Conservation (phyloP, 1,140 invertebrate genomes). For the Trissolcus basalis region DNA sequence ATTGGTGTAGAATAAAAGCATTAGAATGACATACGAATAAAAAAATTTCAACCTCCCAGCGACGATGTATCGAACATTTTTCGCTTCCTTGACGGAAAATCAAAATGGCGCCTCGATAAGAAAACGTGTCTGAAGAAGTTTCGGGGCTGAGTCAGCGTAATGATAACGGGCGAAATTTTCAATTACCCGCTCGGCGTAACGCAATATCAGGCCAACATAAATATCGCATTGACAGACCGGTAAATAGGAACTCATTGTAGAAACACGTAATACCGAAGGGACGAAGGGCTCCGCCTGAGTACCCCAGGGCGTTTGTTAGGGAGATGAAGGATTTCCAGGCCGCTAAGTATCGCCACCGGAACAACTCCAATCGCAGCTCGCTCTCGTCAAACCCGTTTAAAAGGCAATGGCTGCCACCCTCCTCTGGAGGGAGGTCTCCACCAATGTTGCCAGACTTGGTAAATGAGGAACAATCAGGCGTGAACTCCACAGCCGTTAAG, state of each 20-base stretch:
- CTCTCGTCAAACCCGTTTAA: constrained; percentile 51
- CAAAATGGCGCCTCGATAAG: constrained; percentile 4
- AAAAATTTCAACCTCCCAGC: too few relatives aligned
- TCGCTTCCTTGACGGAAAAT: too few relatives aligned
- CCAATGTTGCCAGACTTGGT: constrained; percentile 48
- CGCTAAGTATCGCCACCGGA: constrained; percentile 59
- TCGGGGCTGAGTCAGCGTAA: constrained; percentile 60
- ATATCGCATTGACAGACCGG: constrained; percentile 72
- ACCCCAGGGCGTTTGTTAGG: constrained; percentile 62
- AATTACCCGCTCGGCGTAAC: constrained; percentile 71
- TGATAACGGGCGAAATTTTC: constrained; percentile 67
- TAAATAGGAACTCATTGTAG: constrained; percentile 74
- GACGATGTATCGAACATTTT: too few relatives aligned
- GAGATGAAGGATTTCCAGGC: constrained; percentile 56
- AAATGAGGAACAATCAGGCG: constrained; percentile 25
- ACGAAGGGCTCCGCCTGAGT: constrained; percentile 55
- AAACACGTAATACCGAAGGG: constrained; percentile 63
- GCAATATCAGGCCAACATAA: constrained; percentile 73
- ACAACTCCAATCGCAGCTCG: constrained; percentile 55
- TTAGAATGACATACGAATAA: too few relatives aligned
- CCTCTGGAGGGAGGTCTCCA: constrained; percentile 34
- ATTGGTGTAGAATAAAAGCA: too few relatives aligned
- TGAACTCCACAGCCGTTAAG: constrained; percentile 12
- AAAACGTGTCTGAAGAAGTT: not conserved
- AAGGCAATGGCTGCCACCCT: constrained; percentile 52